A percentile compares a stretch with the other conserved stretches of the same genome.
Evolutionary conservation across 2,113 vertebrate species (phyloP).

Genomic region (Rousettus leschenaultii): DNA sequence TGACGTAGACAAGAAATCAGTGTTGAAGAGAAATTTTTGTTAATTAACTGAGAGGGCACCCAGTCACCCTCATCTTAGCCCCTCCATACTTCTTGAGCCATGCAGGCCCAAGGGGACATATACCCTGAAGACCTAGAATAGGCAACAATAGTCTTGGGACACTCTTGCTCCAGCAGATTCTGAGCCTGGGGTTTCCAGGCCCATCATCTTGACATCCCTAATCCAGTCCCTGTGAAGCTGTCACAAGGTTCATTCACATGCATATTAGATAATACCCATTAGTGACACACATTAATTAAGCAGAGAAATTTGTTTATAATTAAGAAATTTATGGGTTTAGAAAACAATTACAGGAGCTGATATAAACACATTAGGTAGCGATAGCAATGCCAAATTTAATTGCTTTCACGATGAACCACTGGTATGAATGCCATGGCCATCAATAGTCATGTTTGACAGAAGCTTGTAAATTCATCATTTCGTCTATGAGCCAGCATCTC

Average conservation of each 20-base stretch:
- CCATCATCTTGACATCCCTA: constrained; percentile 39
- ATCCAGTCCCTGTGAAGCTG: constrained; percentile 37
- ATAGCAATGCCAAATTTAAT: constrained; percentile 75
- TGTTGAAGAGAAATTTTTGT: background rate
- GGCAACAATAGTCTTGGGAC: background rate
- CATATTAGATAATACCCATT: constrained; percentile 61
- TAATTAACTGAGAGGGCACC: background rate
- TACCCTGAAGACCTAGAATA: background rate
- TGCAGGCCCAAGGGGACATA: background rate
- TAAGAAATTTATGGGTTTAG: constrained; percentile 78
- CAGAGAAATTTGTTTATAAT: constrained; percentile 78
- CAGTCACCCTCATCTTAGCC: background rate
- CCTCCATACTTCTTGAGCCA: background rate
- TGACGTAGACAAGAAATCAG: background rate
- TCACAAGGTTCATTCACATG: constrained; percentile 56
- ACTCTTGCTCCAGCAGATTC: background rate
- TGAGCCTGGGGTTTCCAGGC: background rate
- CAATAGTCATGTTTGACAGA: constrained; percentile 64
- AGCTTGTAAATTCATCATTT: constrained; percentile 42
- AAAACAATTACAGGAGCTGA: constrained; percentile 75
- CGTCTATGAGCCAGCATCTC: constrained; percentile 33
- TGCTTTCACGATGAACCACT: constrained; percentile 73
- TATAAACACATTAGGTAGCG: constrained; percentile 71
- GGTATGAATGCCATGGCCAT: constrained; percentile 57
- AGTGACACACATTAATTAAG: constrained; percentile 75